These are phyloP conservation scores for Myiozetetes cayanensis DNA, from an alignment of 2,113 vertebrate species.

Conservation along the genomic window DNA sequence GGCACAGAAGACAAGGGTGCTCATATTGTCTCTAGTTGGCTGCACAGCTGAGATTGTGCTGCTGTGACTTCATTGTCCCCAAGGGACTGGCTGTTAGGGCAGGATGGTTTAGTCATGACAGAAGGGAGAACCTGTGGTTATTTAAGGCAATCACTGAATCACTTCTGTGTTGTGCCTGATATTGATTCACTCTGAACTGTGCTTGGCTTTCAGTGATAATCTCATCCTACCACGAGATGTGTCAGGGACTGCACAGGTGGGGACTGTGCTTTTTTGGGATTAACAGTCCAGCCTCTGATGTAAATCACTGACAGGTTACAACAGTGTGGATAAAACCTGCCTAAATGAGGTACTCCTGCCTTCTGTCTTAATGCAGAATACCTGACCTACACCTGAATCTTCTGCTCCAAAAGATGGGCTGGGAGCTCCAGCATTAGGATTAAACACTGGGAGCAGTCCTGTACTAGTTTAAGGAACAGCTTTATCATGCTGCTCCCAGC, in stretches of 20 bases:
- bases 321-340: background rate
- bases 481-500: background rate
- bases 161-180: background rate
- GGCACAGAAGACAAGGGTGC: background rate
- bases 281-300: background rate
- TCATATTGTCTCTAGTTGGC: background rate
- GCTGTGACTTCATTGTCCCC: background rate
- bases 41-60: background rate
- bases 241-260: background rate
- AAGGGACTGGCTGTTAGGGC: background rate
- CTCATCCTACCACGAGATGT: background rate
- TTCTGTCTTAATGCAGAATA: background rate
- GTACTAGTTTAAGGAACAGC: background rate
- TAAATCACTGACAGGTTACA: background rate
- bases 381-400: background rate
- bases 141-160: conserved; percentile 30
- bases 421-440: background rate
- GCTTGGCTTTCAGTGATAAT: background rate
- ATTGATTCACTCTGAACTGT: background rate
- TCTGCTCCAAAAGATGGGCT: background rate
- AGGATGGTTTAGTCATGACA: background rate
- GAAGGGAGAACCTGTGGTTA: background rate
- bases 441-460: background rate
- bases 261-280: background rate
- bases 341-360: background rate